phyloP scores from a whole-genome alignment of 30 jellyfish, hydroid and myxozoan species.

The Catostylus mosaicus region DNA sequence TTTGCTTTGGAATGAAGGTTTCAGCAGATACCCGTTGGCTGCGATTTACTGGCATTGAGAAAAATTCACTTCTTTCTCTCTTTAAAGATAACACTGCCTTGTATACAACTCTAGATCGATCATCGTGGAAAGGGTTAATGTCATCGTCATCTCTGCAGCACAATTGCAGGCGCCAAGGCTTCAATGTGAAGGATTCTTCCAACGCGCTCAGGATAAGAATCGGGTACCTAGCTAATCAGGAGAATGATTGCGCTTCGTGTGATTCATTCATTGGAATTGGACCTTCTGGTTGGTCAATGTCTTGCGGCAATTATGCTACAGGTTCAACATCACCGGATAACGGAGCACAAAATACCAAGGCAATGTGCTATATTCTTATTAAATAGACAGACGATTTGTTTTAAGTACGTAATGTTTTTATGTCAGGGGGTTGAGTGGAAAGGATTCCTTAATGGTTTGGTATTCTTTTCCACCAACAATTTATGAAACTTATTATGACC shows the following conservation, averaged over 20 bases:
- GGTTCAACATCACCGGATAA: background rate
- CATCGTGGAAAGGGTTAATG: conserved; percentile 7
- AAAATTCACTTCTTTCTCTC: conserved; percentile 3
- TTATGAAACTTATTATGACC: too few species aligned
- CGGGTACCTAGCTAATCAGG: conserved; percentile 11
- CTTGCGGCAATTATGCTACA: conserved; percentile 28
- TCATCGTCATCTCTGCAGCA: conserved; percentile 1
- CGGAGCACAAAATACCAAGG: conserved; percentile 11
- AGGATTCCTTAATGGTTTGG: too few species aligned
- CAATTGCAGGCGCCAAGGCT: conserved; percentile 22
- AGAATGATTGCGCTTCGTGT: conserved; percentile 8
- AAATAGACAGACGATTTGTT: too few species aligned
- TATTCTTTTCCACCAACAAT: too few species aligned
- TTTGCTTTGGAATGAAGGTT: conserved; percentile 23
- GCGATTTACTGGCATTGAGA: conserved; percentile 8
- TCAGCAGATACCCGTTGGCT: conserved; percentile 14
- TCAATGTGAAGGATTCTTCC: conserved; percentile 1
- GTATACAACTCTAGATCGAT: background rate
- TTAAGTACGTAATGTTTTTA: too few species aligned
- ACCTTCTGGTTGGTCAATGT: background rate
- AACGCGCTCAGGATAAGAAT: background rate
- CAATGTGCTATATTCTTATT: conserved; percentile 18
- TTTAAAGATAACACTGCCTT: background rate
- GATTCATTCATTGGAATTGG: conserved; percentile 29
- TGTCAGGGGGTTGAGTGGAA: too few species aligned